Percentiles rank a stretch among this genome's conserved stretches.
Conservation (phyloP, 2,113 vertebrate genomes). For the Pholis gunnellus region DNA sequence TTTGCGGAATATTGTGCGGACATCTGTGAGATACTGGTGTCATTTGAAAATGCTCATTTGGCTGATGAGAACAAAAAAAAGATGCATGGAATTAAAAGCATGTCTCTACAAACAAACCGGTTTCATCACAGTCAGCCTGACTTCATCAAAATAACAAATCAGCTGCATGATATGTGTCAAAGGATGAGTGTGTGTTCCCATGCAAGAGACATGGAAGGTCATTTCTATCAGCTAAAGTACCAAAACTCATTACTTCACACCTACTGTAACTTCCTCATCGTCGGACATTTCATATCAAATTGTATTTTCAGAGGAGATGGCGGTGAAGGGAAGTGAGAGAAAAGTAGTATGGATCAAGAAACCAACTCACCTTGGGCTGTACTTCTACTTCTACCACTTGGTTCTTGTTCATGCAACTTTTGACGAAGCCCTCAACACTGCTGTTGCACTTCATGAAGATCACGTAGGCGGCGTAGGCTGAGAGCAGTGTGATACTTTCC, state of each 20-base stretch:
- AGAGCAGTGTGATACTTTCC: slow-evolving; percentile 92
- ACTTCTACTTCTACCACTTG: slow-evolving; percentile 95
- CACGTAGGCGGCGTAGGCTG: slow-evolving; percentile 91
- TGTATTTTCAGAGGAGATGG: slow-evolving; percentile 17
- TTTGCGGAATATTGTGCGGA: slow-evolving; percentile 7
- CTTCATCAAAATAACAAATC: slow-evolving; percentile 9
- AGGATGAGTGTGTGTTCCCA: slow-evolving; percentile 31
- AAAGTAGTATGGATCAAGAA: not conserved
- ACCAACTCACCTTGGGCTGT: slow-evolving; percentile 92
- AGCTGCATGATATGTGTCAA: slow-evolving; percentile 24
- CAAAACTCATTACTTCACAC: slow-evolving; percentile 8
- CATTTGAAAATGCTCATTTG: slow-evolving; percentile 4
- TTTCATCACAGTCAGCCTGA: slow-evolving; percentile 16
- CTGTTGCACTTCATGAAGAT: slow-evolving; percentile 98
- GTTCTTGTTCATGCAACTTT: slow-evolving; percentile 90
- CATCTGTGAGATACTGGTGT: slow-evolving; percentile 12
- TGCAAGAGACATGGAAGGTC: slow-evolving; percentile 23
- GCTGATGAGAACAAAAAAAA: slow-evolving; percentile 25
- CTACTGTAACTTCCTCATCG: slow-evolving; percentile 10
- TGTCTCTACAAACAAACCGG: not conserved
- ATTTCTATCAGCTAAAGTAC: slow-evolving; percentile 20
- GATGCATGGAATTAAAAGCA: slow-evolving; percentile 23
- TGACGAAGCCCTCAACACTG: slow-evolving; percentile 90
- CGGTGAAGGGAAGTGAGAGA: slow-evolving; percentile 4
- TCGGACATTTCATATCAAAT: slow-evolving; percentile 5